Conservation (phyloP, 2,797 vertebrate species). For the Neolamprologus multifasciatus region DNA sequence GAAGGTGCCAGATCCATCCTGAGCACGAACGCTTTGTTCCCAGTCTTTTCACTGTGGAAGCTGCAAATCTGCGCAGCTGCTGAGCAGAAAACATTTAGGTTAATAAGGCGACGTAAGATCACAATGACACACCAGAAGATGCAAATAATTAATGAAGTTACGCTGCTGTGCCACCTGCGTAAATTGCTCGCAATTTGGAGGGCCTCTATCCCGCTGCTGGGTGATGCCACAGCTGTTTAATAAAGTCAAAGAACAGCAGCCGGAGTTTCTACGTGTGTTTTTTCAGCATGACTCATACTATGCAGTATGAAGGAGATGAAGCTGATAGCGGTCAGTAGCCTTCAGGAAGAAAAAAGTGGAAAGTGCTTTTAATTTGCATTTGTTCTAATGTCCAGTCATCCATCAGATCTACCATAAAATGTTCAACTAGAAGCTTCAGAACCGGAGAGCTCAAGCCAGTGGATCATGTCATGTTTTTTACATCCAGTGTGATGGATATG, state of each 20-base stretch:
- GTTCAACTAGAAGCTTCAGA: neutral
- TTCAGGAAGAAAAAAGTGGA: neutral
- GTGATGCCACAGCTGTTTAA: neutral
- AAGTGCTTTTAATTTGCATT: neutral
- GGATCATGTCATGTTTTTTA: neutral
- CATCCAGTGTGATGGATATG: neutral
- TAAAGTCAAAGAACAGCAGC: neutral
- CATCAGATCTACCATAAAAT: neutral
- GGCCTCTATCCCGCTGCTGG: neutral
- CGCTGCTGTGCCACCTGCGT: neutral
- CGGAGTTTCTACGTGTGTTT: neutral
- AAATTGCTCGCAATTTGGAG: neutral
- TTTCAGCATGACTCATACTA: neutral
- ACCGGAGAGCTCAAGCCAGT: neutral
- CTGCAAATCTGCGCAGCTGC: neutral
- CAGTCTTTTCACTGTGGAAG: neutral
- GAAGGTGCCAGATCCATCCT: neutral
- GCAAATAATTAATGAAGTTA: slow-evolving; percentile 4
- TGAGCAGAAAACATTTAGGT: neutral
- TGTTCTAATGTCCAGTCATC: neutral
- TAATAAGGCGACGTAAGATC: neutral
- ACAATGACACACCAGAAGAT: neutral
- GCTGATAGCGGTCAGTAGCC: neutral
- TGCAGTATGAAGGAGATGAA: neutral
- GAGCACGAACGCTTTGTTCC: neutral